Evolutionary conservation across 2,888 invertebrate genomes (phyloP).

Genomic region (Drosophila demipolita): DNA sequence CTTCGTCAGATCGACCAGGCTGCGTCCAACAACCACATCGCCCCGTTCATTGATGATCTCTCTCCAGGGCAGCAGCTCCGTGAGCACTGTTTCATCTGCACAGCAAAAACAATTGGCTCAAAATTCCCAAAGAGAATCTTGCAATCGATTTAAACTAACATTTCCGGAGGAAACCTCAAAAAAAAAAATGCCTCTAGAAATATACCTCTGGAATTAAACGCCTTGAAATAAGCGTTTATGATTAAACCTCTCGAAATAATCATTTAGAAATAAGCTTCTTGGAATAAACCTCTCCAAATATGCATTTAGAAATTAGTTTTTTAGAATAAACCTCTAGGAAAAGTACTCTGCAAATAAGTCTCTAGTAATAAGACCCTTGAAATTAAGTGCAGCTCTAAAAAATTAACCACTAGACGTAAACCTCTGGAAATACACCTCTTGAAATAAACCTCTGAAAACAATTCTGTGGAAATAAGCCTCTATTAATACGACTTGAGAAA

Average conservation of each 20-base stretch:
- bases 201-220: background rate
- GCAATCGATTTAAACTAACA: background rate
- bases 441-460: too few species aligned
- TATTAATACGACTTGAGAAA: too few species aligned
- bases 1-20: constrained; percentile 87
- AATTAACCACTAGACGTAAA: too few species aligned
- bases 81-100: constrained; percentile 87
- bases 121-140: background rate
- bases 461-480: too few species aligned
- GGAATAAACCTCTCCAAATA: background rate
- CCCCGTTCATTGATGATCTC: constrained; percentile 87
- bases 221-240: background rate
- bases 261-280: background rate
- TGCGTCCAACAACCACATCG: constrained; percentile 87
- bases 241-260: background rate
- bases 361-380: background rate
- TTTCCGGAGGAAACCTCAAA: background rate
- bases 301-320: background rate
- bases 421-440: too few species aligned
- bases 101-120: constrained; percentile 6
- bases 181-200: background rate
- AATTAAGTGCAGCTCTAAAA: background rate
- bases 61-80: constrained; percentile 87
- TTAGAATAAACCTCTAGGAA: background rate
- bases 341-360: background rate